Percentiles rank a stretch among this genome's conserved stretches.
Conservation (phyloP, 2,113 vertebrate species). For the Pomatostomus ruficeps region DNA sequence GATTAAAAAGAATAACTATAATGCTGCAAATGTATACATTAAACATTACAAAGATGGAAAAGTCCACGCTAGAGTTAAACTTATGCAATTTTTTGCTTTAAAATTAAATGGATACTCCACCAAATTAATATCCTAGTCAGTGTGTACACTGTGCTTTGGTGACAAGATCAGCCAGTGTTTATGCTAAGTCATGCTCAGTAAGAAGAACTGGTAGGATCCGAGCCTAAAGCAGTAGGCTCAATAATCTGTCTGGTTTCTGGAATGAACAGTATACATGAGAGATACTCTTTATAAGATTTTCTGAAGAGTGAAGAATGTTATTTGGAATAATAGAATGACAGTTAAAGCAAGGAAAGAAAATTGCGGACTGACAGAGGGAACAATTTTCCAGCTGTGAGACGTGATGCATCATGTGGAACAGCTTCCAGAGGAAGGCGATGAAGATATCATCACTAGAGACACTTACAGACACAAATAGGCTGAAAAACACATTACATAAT, state of each 20-base stretch:
- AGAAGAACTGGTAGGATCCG: neutral
- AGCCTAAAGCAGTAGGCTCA: neutral
- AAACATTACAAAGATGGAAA: neutral
- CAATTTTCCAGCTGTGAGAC: neutral
- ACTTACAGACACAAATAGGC: neutral
- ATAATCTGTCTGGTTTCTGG: neutral
- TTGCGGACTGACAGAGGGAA: neutral
- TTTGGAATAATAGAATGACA: neutral
- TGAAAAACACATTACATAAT: neutral
- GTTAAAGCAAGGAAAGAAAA: neutral
- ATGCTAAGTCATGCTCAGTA: neutral
- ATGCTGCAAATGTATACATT: neutral
- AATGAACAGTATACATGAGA: neutral
- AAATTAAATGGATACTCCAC: neutral
- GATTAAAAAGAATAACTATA: neutral
- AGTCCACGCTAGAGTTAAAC: neutral
- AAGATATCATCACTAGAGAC: neutral
- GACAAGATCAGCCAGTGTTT: neutral
- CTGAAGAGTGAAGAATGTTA: neutral
- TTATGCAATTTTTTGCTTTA: neutral
- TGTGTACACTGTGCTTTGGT: neutral
- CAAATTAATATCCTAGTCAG: neutral
- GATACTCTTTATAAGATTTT: neutral
- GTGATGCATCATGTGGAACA: neutral
- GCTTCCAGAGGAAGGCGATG: neutral